Conservation (phyloP, 1,140 invertebrate genomes). For the Doryteuthis pealeii region DNA sequence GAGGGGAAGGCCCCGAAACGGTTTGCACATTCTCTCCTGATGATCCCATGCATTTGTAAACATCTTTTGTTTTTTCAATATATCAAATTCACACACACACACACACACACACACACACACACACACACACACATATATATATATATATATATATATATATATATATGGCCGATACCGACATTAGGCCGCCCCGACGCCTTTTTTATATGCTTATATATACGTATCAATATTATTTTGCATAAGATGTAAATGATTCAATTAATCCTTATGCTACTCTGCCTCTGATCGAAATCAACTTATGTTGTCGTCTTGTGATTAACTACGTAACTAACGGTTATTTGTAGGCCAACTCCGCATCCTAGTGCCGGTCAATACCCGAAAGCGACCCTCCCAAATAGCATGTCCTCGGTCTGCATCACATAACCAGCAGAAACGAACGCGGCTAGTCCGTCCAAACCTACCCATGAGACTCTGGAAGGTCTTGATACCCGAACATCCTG, state of each 20-base stretch:
- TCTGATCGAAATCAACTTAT: too few relatives aligned
- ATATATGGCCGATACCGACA: too few relatives aligned
- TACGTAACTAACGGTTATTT: conserved; percentile 2
- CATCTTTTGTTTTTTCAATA: too few relatives aligned
- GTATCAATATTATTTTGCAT: too few relatives aligned
- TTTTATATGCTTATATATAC: too few relatives aligned
- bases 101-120: conserved; percentile 1
- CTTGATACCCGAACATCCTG: conserved; percentile 9
- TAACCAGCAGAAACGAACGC: neutral
- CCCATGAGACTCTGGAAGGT: neutral
- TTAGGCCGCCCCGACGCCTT: too few relatives aligned
- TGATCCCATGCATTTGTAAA: too few relatives aligned
- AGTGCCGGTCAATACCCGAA: neutral
- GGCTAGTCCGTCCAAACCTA: neutral
- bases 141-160: neutral
- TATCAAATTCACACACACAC: neutral
- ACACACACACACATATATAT: neutral
- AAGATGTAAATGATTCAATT: too few relatives aligned
- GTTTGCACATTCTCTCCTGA: too few relatives aligned
- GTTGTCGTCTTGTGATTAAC: neutral
- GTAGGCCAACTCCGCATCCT: neutral
- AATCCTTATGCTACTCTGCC: too few relatives aligned
- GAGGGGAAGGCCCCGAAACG: too few relatives aligned
- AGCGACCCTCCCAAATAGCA: conserved; percentile 1
- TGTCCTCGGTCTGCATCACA: neutral